These are phyloP conservation scores for Megaceryle torquata DNA, from an alignment of 2,113 vertebrate species.

Conservation along the genomic window DNA sequence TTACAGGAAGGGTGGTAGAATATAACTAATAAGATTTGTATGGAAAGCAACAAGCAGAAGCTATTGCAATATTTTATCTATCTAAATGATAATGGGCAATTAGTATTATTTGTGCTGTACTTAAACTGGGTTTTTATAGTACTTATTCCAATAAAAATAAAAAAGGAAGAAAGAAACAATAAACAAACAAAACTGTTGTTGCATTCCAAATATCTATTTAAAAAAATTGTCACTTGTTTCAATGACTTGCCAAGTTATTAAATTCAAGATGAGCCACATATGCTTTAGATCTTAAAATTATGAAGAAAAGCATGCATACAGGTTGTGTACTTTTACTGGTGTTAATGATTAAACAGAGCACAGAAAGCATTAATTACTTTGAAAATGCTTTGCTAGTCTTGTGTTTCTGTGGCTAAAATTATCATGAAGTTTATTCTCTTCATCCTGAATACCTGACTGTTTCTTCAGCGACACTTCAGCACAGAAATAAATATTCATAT, in stretches of 20 bases:
- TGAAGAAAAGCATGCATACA: neutral
- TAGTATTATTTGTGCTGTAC: conserved; percentile 20
- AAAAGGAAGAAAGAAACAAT: neutral
- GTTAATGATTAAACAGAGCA: conserved; percentile 24
- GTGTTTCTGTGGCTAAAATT: neutral
- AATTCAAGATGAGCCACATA: conserved; percentile 14
- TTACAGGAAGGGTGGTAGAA: neutral
- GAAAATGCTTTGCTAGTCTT: conserved; percentile 26
- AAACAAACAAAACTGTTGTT: neutral
- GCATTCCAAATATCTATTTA: conserved; percentile 38
- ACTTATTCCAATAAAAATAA: neutral
- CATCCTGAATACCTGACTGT: neutral
- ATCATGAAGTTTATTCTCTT: neutral
- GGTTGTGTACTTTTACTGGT: neutral
- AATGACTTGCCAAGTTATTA: conserved; percentile 9
- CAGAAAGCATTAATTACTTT: neutral
- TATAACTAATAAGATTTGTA: conserved; percentile 17
- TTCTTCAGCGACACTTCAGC: neutral
- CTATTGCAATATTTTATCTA: neutral
- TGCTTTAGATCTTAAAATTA: conserved; percentile 20
- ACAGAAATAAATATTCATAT: neutral
- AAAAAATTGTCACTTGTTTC: conserved; percentile 28
- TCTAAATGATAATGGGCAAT: conserved; percentile 39
- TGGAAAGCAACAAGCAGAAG: conserved; percentile 1
- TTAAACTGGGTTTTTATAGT: conserved; percentile 10